A percentile compares a stretch with the other conserved stretches of the same genome.
Conservation (phyloP, 1,140 invertebrate species). For the Potamilus streckersoni region DNA sequence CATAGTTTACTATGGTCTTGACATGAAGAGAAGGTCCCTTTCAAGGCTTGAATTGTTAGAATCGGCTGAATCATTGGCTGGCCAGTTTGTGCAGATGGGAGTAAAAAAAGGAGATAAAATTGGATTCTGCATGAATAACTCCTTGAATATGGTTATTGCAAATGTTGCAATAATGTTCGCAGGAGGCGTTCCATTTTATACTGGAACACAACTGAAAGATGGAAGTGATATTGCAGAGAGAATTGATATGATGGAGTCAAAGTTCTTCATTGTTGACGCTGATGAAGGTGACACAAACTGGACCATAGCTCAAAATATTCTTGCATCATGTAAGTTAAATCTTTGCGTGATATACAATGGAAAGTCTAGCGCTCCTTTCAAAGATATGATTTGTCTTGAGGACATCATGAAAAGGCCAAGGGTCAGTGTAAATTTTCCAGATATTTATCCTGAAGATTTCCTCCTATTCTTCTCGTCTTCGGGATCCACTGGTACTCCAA, state of each 20-base stretch:
- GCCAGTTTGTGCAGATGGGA: slow-evolving; percentile 9
- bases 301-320: slow-evolving; percentile 9
- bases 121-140: slow-evolving; percentile 15
- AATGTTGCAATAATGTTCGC: slow-evolving; percentile 8
- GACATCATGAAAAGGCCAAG: not conserved
- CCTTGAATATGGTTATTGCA: slow-evolving; percentile 11
- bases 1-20: slow-evolving; percentile 14
- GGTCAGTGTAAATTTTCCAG: slow-evolving; percentile 2
- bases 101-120: slow-evolving; percentile 12
- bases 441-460: slow-evolving; percentile 18
- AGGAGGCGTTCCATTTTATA: slow-evolving; percentile 15
- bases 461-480: slow-evolving; percentile 16
- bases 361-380: not conserved
- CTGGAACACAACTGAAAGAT: slow-evolving; percentile 12
- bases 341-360: slow-evolving; percentile 7
- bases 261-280: slow-evolving; percentile 17
- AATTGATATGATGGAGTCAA: slow-evolving; percentile 3
- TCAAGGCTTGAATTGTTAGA: slow-evolving; percentile 19
- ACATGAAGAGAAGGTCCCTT: not conserved
- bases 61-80: not conserved
- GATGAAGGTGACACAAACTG: slow-evolving; percentile 1
- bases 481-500: slow-evolving; percentile 23
- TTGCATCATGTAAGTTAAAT: not conserved
- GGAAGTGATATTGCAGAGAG: slow-evolving; percentile 13
- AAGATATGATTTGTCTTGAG: not conserved